Conservation (phyloP, 2,113 vertebrate species). For the Atractosteus spatula region DNA sequence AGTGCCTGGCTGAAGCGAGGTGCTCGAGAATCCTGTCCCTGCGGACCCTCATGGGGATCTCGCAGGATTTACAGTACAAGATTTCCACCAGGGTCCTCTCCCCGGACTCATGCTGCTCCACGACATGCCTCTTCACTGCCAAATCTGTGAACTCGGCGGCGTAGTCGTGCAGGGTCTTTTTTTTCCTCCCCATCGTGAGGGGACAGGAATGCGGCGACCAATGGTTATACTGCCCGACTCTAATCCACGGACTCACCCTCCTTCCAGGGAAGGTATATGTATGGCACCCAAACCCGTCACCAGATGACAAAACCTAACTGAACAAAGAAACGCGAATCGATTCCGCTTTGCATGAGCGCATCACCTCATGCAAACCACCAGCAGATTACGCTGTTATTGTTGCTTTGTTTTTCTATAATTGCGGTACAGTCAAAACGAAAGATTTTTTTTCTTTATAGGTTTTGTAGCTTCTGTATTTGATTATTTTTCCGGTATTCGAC, state of each 20-base stretch:
- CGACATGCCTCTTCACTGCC: slow-evolving; percentile 40
- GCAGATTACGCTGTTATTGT: no score
- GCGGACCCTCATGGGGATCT: slow-evolving; percentile 47
- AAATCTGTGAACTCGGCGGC: slow-evolving; percentile 44
- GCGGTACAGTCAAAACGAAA: no score
- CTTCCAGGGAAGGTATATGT: not conserved
- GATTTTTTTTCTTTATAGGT: not conserved
- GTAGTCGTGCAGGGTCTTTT: slow-evolving; percentile 45
- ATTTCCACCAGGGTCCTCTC: slow-evolving; percentile 40
- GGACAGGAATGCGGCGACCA: not conserved
- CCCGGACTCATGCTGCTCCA: slow-evolving; percentile 34
- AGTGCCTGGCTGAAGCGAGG: slow-evolving; percentile 44
- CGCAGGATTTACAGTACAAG: slow-evolving; percentile 44
- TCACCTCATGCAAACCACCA: no score
- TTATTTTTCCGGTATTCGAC: not conserved
- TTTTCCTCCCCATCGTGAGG: slow-evolving; percentile 45
- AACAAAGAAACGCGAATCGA: not conserved
- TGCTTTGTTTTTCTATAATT: no score
- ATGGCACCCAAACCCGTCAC: slow-evolving; percentile 1
- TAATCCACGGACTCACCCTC: not conserved
- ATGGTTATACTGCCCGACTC: no score
- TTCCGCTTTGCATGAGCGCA: not conserved
- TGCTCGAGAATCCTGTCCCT: slow-evolving; percentile 49
- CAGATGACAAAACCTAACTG: not conserved
- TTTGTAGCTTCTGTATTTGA: not conserved